Base-by-base conservation (phyloP, 1,140 invertebrate genomes). In the Ceratitis capitata region DNA sequence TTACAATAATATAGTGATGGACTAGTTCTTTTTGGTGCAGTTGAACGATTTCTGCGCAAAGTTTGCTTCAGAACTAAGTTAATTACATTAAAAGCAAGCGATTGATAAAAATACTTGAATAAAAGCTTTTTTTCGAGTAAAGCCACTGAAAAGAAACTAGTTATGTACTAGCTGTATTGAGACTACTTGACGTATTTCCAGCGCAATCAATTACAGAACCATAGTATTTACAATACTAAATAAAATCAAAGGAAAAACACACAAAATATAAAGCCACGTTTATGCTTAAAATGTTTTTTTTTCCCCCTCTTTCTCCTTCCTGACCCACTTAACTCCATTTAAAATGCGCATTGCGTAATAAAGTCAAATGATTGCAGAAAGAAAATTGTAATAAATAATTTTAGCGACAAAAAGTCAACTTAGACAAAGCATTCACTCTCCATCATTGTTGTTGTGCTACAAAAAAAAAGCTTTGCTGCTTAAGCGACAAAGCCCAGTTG, bases 301-400 rank as follows among this genome's bases (percentile, higher is more conserved):
- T 23, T n/a, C 3, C 19, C 5, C 4, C n/a, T 56, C 45, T 45
- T 42, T 45, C 32, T n/a, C 45, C 6, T 47, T 45, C 23, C 23
- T 39, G 42, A 23, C 23, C 3, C 39, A 9, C 32, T 45, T 12
- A 78, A 45, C n/a, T 45, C 69, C 39, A 78, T 78, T 47, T 78
- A 78, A 45, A 39, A 78, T 78, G 69, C 69, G 69, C 69, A 78
- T 78, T 78, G 39, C 69, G 39, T 78, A 45, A 78, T 78, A 78
- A 78, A 45, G 69, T 78, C 39, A 78, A 78, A 78, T n/a, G 35
- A n/a, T 78, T 78, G 29, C 7, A 26, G 29, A 64, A 29, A 3
- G 14, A 64, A 64, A 23, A 32, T 26, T 29, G 29, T 26, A 64
- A 32, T 64, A 64, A 78, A 42, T 23, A 78, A 78, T n/a, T 45